Conservation (phyloP, 2,113 vertebrate genomes). For the Malurus elegans region DNA sequence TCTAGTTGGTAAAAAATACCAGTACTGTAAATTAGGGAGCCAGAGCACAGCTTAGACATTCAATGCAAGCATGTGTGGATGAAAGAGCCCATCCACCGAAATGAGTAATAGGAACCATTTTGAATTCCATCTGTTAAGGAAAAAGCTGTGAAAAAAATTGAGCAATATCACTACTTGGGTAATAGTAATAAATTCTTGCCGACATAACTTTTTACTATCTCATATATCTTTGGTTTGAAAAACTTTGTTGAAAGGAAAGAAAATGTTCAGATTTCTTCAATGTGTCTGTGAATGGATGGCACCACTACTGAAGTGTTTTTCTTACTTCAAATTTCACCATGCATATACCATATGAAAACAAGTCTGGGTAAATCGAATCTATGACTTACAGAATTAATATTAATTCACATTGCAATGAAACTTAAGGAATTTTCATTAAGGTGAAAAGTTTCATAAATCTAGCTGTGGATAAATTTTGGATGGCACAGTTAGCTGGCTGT, state of each 20-base stretch:
- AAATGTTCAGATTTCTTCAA: background rate
- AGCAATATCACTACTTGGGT: background rate
- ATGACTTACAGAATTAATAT: background rate
- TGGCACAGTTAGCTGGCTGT: background rate
- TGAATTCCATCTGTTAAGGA: background rate
- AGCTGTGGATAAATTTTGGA: background rate
- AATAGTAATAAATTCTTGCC: background rate
- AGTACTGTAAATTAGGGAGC: background rate
- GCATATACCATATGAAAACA: background rate
- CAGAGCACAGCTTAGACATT: background rate
- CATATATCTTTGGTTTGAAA: background rate
- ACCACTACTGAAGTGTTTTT: background rate
- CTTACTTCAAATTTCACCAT: background rate
- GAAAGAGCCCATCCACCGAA: background rate
- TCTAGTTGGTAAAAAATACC: background rate
- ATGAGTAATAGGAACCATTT: background rate
- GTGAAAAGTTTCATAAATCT: background rate
- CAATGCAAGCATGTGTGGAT: background rate
- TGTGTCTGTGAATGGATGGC: background rate
- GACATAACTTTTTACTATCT: background rate
- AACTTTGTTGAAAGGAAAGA: background rate
- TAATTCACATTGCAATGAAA: background rate
- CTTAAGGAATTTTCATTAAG: background rate
- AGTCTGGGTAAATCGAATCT: background rate
- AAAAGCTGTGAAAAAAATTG: background rate